Conservation (phyloP, 2,888 invertebrate genomes). For the Patella caerulea region DNA sequence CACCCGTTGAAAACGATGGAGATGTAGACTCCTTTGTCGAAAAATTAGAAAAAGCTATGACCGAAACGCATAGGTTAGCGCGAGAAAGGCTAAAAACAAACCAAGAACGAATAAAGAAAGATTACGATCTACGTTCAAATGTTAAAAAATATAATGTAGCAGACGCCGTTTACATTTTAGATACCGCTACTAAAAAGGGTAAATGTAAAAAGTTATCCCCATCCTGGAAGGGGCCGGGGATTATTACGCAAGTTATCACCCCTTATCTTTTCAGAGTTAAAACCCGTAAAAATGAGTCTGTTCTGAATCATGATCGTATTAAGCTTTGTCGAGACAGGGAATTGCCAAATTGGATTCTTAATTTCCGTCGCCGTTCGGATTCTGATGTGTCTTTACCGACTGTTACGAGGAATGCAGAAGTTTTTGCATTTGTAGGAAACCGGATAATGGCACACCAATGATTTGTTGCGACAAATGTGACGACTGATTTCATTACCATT, state of each 20-base stretch:
- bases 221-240: conserved; percentile 31
- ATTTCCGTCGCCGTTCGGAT: neutral
- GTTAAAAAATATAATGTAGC: neutral
- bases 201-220: conserved; percentile 26
- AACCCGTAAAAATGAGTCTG: neutral
- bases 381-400: too few species aligned
- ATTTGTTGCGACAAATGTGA: too few species aligned
- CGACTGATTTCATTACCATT: too few species aligned
- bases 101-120: neutral
- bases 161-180: neutral
- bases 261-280: conserved; percentile 26
- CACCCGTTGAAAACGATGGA: too few species aligned
- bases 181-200: conserved; percentile 18
- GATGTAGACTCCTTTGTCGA: neutral
- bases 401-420: too few species aligned
- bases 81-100: neutral
- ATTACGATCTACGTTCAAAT: conserved; percentile 2
- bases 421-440: too few species aligned
- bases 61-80: neutral
- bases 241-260: conserved; percentile 23
- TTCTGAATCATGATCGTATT: conserved; percentile 29
- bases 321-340: conserved; percentile 22
- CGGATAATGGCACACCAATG: too few species aligned
- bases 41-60: neutral
- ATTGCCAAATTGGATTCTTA: conserved; percentile 23